Percentiles rank a stretch among this genome's conserved stretches.
phyloP scores from a whole-genome alignment of 1,140 invertebrate species.

The Aphidius ervi region DNA sequence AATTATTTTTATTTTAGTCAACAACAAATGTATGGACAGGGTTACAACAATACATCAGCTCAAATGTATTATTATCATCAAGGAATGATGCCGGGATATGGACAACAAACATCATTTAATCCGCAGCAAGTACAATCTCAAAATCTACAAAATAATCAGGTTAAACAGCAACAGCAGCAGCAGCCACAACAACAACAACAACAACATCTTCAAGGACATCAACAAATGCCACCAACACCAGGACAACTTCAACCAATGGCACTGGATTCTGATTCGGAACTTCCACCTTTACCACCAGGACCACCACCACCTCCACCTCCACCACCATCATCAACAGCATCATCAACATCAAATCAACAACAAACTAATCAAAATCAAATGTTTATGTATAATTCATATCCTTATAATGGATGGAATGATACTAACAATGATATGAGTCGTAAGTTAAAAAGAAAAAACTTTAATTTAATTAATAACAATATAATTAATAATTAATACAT shows the following conservation, averaged over 20 bases:
- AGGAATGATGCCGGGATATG: constrained; percentile 45
- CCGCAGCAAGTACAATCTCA: constrained; percentile 39
- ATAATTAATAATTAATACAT: neutral
- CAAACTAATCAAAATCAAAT: constrained; percentile 43
- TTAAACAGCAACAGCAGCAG: constrained; percentile 24
- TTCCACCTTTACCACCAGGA: constrained; percentile 50
- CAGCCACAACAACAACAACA: constrained; percentile 31
- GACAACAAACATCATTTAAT: constrained; percentile 36
- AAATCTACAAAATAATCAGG: constrained; percentile 19
- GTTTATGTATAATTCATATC: constrained; percentile 39
- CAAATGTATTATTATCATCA: constrained; percentile 49
- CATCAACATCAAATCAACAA: constrained; percentile 27
- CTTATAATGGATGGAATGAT: constrained; percentile 41
- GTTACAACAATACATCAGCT: constrained; percentile 41
- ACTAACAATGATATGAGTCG: constrained; percentile 40
- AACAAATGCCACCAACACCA: constrained; percentile 38
- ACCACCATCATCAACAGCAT: constrained; percentile 40
- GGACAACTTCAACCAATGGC: constrained; percentile 44
- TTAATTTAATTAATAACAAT: neutral
- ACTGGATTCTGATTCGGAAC: constrained; percentile 48
- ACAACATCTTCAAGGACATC: constrained; percentile 27
- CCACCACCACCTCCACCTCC: constrained; percentile 51
- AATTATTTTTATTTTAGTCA: constrained; percentile 29
- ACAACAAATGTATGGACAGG: constrained; percentile 46
- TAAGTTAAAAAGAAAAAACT: constrained; percentile 27